Percentiles rank a stretch among this genome's conserved stretches.
Evolutionary conservation across 1,140 invertebrate species (phyloP).

Genomic region (Cotesia chilonis): DNA sequence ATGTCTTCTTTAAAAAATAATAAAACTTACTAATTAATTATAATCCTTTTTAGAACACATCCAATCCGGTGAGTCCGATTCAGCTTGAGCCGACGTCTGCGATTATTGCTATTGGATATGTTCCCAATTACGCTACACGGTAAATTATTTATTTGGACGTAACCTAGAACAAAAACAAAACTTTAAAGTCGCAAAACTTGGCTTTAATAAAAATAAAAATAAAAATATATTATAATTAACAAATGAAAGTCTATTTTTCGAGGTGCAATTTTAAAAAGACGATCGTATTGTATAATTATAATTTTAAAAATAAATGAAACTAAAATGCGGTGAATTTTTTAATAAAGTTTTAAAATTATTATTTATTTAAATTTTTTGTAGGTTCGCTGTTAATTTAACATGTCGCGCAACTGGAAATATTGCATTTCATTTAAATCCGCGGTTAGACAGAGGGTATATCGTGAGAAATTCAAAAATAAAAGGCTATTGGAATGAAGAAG

Average conservation of each 20-base stretch:
- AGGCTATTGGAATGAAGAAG: constrained; percentile 76
- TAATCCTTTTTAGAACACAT: constrained; percentile 46
- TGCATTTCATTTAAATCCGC: constrained; percentile 83
- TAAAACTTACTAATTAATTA: constrained; percentile 11
- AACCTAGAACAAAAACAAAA: constrained; percentile 17
- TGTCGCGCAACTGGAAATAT: constrained; percentile 70
- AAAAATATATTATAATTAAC: too few relatives aligned
- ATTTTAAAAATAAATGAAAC: too few relatives aligned
- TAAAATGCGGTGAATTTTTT: background rate
- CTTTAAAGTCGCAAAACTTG: background rate
- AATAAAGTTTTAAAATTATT: background rate
- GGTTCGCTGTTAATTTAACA: constrained; percentile 73
- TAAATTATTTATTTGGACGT: constrained; percentile 37
- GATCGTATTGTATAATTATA: too few relatives aligned
- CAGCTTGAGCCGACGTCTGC: constrained; percentile 54
- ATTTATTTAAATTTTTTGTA: constrained; percentile 43
- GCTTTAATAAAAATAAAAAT: too few relatives aligned
- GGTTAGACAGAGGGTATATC: constrained; percentile 76
- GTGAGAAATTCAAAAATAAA: constrained; percentile 76
- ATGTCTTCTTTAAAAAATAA: background rate
- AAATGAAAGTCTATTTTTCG: too few relatives aligned
- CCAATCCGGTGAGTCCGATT: constrained; percentile 44
- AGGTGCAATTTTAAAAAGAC: too few relatives aligned
- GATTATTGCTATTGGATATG: constrained; percentile 57
- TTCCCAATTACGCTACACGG: constrained; percentile 54